phyloP scores from a whole-genome alignment of 2,797 vertebrate genomes.

The Melanogrammus aeglefinus region DNA sequence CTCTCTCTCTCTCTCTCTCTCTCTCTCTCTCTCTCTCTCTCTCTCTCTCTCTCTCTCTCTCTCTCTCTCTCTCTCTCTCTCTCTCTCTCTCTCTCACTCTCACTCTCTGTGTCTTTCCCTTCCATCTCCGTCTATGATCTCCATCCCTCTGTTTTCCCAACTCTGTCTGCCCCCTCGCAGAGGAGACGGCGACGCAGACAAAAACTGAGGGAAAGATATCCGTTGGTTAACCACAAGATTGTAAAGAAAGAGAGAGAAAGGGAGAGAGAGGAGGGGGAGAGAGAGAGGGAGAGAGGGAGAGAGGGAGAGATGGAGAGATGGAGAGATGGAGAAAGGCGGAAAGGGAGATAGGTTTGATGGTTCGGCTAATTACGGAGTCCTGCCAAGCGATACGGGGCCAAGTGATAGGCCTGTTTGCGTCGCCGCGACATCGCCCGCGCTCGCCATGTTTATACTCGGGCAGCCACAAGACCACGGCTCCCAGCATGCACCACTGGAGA shows the following conservation, averaged over 20 bases:
- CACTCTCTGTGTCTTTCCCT: not conserved
- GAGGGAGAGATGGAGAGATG: not conserved
- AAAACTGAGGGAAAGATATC: constrained; percentile 64
- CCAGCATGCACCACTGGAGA: constrained; percentile 63
- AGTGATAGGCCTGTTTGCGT: constrained; percentile 66
- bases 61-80: no score
- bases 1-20: no score
- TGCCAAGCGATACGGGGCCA: constrained; percentile 61
- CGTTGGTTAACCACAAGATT: constrained; percentile 65
- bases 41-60: no score
- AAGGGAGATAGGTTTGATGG: constrained; percentile 25
- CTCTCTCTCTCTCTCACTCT: no score
- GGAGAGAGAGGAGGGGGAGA: constrained; percentile 48
- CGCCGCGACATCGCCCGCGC: constrained; percentile 65
- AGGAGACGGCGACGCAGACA: constrained; percentile 67
- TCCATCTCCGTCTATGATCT: not conserved
- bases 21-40: no score
- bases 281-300: constrained; percentile 7
- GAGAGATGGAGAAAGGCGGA: constrained; percentile 39
- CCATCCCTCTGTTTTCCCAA: not conserved
- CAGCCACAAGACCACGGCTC: constrained; percentile 64
- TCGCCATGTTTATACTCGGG: constrained; percentile 67
- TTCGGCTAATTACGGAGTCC: constrained; percentile 60
- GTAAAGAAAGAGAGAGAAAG: constrained; percentile 51
- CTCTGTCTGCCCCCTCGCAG: constrained; percentile 24